Percentiles rank a stretch among this genome's conserved stretches.
Evolutionary conservation across 2,113 vertebrate genomes (phyloP).

Genomic region (Spermophilus dauricus): DNA sequence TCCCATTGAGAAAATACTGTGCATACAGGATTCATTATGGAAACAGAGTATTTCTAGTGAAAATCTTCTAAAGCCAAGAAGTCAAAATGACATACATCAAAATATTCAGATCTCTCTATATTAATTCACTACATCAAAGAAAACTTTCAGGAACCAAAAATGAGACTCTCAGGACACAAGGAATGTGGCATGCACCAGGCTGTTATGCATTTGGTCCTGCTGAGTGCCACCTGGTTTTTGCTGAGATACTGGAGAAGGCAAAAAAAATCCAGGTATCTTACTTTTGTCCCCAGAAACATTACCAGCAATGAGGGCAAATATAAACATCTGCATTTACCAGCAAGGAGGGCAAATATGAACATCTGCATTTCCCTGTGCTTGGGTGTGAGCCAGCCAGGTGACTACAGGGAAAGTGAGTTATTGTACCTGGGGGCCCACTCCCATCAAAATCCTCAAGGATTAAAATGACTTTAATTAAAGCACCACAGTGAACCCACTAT

Average conservation of each 20-base stretch:
- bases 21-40: constrained; percentile 23
- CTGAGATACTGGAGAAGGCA: constrained; percentile 49
- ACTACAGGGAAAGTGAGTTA: neutral
- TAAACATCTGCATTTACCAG: neutral
- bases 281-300: constrained; percentile 70
- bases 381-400: neutral
- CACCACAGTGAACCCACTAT: neutral
- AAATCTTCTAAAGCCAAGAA: constrained; percentile 21
- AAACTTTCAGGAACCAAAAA: constrained; percentile 34
- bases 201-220: neutral
- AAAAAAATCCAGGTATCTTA: constrained; percentile 43
- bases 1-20: constrained; percentile 10
- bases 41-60: constrained; percentile 44
- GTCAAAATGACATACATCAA: constrained; percentile 52
- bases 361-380: neutral
- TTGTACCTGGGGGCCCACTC: neutral
- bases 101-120: constrained; percentile 63
- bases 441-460: neutral
- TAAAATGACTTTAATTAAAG: neutral
- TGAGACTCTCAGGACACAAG: constrained; percentile 4
- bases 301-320: too few relatives aligned
- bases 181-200: neutral
- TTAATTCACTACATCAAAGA: neutral
- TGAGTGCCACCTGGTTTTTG: constrained; percentile 14
- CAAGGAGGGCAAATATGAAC: constrained; percentile 34